Base-by-base conservation (phyloP, 2,797 vertebrate genomes). In the Petrocephalus sullivani region DNA sequence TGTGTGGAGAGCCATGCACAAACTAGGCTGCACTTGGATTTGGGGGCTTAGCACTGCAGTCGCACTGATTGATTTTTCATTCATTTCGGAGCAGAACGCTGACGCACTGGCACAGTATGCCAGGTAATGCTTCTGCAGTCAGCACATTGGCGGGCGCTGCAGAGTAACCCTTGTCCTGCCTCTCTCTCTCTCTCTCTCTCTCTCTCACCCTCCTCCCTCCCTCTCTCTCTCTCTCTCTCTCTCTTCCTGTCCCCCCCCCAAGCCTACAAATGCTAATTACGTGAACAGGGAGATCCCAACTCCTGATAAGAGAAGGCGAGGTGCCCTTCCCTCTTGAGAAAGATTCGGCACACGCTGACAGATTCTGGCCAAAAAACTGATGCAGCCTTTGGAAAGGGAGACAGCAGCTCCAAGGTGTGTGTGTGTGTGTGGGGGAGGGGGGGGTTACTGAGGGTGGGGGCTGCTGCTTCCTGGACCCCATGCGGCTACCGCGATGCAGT, bases 81-180 rank as follows among this genome's bases (percentile, higher is more conserved):
- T 97, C 95, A 96, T 95, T 95, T 93, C 92, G 94, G 92, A 91
- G 93, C 91, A 91, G 94, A 96, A 92, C 96, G 97, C 97, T 99
- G 97, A 98, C 89, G 93, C 95, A 94, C 94, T 89, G 89, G 90
- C 87, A 92, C 75, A 61, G 90, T 87, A 90, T 94, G 94, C 95
- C 96, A 96, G 96, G 96, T 96, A 95, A 94, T 94, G 94, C 95
- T 96, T 94, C 97, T 96, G 96, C 96, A 97, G 97, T 96, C 95
- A 97, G 96, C 96, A 96, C 92, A 96, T 96, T 93, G 16, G 85
- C 58, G 92, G 12, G 85, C 58, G 92, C 96, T 96, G 97, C 97
- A 96, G 96, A 94, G 92, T 91, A 91, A 88, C 90, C 93, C 92
- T 91, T 46, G 87, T 51, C 87, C 90, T 71, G 85, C 57, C 89